Conservation (phyloP, 2,113 vertebrate species). For the Plestiodon gilberti region DNA sequence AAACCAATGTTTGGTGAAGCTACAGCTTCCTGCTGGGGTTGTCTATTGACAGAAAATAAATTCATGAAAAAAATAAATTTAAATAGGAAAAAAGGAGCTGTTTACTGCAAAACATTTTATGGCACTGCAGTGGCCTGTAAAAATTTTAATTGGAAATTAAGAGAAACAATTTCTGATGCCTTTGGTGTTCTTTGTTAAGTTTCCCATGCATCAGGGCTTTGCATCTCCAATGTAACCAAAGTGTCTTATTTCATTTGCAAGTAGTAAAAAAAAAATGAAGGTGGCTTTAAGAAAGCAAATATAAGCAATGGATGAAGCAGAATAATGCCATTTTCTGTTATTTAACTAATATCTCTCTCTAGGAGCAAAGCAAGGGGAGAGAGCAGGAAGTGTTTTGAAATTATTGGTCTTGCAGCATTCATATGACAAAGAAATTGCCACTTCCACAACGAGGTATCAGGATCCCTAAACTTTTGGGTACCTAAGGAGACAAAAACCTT, state of each 20-base stretch:
- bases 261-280: slow-evolving; percentile 2
- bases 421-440: background rate
- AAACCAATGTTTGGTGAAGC: background rate
- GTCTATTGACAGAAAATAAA: slow-evolving; percentile 21
- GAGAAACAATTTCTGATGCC: slow-evolving; percentile 30
- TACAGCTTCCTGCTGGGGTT: slow-evolving; percentile 1
- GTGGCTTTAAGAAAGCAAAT: slow-evolving; percentile 35
- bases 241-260: slow-evolving; percentile 12
- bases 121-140: background rate
- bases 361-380: slow-evolving; percentile 10
- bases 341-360: background rate
- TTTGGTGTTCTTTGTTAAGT: background rate
- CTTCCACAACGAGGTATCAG: background rate
- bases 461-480: background rate
- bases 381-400: slow-evolving; percentile 2
- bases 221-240: slow-evolving; percentile 33
- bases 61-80: slow-evolving; percentile 31
- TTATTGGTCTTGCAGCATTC: slow-evolving; percentile 11
- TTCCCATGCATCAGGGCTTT: slow-evolving; percentile 36
- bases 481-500: background rate
- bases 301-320: slow-evolving; percentile 16
- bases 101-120: slow-evolving; percentile 26
- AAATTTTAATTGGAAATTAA: slow-evolving; percentile 36
- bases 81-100: background rate
- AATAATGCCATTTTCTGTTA: background rate